Evolutionary conservation across 2,797 vertebrate genomes (phyloP), one percentile per base, ranked within the genome.

Genomic region (Sebastolobus altivelis): DNA sequence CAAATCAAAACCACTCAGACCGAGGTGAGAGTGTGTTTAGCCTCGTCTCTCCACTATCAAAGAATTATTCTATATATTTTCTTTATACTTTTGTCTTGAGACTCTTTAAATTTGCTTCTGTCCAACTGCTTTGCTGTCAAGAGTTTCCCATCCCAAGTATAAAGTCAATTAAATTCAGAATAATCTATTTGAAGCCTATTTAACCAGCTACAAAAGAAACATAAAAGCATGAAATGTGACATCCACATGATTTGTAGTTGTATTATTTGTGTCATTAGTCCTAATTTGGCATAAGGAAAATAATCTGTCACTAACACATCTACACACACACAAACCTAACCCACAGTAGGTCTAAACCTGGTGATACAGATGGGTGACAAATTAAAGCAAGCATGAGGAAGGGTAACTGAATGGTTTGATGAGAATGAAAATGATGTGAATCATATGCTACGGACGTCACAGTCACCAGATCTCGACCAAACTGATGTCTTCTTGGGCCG

Each of bases 321-420:
- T 29, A 25, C 14, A 74, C 1, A 38, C 5, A 83, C n/a, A 66
- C 4, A 60, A 38, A 67, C 0, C 25, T 71, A 25, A 18, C 2
- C 12, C 0, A n/a, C 46, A 52, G 46, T 11, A 40, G 5, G 16
- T 65, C 54, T 82, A 49, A 52, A 74, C 52, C 27, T 59, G 37
- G 4, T 25, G 46, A 70, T 13, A 66, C 31, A 85, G 72, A 82
- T 11, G 11, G 65, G 65, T 81, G 85, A 86, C 67, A 84, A 63
- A 89, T 70, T 35, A 43, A 82, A 81, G 56, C 18, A 7, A 2
- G 5, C 27, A 27, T 11, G 22, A 40, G 52, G 46, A 52, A 4
- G 25, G 18, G 29, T 38, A 8, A 69, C 8, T 29, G 54, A 73
- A 31, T 14, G 37, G 25, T 72, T 60, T 33, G n/a, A 46, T 59